Percentiles rank a stretch among this genome's conserved stretches.
These are phyloP conservation scores for Bergia sp. DNA, from an alignment of 92 coral and sea anemone genomes.

Conservation along the genomic window DNA sequence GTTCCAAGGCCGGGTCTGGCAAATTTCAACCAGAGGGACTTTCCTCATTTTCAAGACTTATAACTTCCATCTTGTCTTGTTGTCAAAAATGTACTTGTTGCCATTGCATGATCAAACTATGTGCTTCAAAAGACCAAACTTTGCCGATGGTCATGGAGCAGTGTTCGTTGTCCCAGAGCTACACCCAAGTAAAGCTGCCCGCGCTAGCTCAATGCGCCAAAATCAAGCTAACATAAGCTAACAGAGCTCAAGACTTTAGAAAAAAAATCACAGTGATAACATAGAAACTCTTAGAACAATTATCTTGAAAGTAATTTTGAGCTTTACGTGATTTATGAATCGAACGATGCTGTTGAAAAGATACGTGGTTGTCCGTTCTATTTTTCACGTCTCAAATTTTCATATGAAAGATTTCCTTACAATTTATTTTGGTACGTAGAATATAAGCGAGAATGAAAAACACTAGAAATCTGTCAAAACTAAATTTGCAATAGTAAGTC, in stretches of 20 bases:
- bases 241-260: neutral
- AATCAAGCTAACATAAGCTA: neutral
- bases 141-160: neutral
- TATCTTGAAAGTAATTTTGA: neutral
- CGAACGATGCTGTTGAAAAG: conserved; percentile 26
- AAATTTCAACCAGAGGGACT: conserved; percentile 6
- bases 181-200: neutral
- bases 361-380: conserved; percentile 31
- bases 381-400: conserved; percentile 27
- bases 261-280: neutral
- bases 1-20: conserved; percentile 29
- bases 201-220: conserved; percentile 10
- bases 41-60: conserved; percentile 35
- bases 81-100: conserved; percentile 19
- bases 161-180: neutral
- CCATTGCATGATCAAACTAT: conserved; percentile 33
- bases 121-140: conserved; percentile 23
- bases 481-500: neutral
- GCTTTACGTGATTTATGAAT: conserved; percentile 2
- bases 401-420: conserved; percentile 16
- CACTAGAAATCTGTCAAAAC: neutral
- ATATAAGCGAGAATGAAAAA: neutral
- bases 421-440: conserved; percentile 33
- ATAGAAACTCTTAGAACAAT: neutral
- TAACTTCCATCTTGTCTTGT: conserved; percentile 40